Percentiles rank a stretch among this genome's conserved stretches.
Conservation (phyloP, 1,140 invertebrate species). For the Hylyphantes graminicola region DNA sequence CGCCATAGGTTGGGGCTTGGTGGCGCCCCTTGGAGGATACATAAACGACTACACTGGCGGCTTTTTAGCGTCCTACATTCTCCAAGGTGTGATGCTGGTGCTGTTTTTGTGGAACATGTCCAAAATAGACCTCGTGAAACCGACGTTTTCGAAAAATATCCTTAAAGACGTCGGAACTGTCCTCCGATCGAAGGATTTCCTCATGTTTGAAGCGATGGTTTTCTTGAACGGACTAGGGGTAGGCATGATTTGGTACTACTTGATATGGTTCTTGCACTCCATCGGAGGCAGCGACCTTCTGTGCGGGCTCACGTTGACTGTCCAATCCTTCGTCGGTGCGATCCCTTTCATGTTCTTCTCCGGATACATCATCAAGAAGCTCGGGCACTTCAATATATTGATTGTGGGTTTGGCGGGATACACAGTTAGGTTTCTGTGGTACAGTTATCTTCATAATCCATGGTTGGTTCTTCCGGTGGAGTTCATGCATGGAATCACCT, state of each 20-base stretch:
- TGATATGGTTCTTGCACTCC: neutral
- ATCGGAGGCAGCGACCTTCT: slow-evolving; percentile 18
- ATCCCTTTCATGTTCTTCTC: slow-evolving; percentile 78
- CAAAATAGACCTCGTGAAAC: slow-evolving; percentile 14
- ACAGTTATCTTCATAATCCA: slow-evolving; percentile 80
- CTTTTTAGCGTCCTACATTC: neutral
- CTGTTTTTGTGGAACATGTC: neutral
- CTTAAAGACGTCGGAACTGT: slow-evolving; percentile 73
- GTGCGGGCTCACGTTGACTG: neutral
- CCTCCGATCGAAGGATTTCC: slow-evolving; percentile 70
- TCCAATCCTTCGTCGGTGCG: slow-evolving; percentile 86
- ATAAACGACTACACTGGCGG: slow-evolving; percentile 6
- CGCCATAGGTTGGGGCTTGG: slow-evolving; percentile 25
- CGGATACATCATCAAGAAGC: neutral
- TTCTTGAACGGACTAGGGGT: slow-evolving; percentile 1
- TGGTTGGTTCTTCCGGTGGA: slow-evolving; percentile 86
- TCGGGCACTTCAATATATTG: neutral
- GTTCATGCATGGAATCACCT: slow-evolving; percentile 86
- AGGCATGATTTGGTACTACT: slow-evolving; percentile 13
- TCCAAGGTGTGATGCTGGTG: neutral
- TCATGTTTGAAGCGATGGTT: neutral
- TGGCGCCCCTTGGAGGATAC: slow-evolving; percentile 10
- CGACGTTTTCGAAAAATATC: slow-evolving; percentile 46
- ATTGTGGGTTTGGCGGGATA: slow-evolving; percentile 74
- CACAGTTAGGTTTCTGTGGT: slow-evolving; percentile 81